phyloP scores from a whole-genome alignment of 2,113 vertebrate species.

The Perccottus glenii region DNA sequence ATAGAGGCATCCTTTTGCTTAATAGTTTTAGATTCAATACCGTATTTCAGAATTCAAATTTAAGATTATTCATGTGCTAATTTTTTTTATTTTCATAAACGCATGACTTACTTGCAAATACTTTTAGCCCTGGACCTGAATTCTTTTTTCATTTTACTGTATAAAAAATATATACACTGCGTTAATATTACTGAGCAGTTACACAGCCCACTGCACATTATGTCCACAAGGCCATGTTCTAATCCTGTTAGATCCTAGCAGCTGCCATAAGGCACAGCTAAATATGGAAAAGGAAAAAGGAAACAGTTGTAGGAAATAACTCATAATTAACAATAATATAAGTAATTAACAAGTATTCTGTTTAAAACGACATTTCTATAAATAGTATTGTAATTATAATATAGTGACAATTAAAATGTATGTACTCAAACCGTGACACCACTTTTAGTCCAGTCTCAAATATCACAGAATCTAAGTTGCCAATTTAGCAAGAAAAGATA shows the following conservation, averaged over 20 bases:
- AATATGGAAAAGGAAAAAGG: constrained; percentile 17
- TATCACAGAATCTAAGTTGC: constrained; percentile 42
- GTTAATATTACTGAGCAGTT: too few species aligned
- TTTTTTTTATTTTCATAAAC: too few species aligned
- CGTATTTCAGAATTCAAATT: too few species aligned
- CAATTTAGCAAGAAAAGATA: too few species aligned
- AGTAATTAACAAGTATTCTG: constrained; percentile 42
- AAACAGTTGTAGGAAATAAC: constrained; percentile 39
- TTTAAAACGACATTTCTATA: constrained; percentile 34
- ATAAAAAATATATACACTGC: too few species aligned
- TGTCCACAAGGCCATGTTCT: not conserved
- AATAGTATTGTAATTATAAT: constrained; percentile 43
- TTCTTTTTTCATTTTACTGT: too few species aligned
- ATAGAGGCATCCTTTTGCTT: too few species aligned
- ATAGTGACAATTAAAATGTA: constrained; percentile 30
- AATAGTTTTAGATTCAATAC: too few species aligned
- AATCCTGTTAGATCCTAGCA: not conserved
- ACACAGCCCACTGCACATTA: not conserved
- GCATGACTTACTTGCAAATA: too few species aligned
- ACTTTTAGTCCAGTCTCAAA: constrained; percentile 37
- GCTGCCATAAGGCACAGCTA: constrained; percentile 6
- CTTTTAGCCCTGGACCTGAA: too few species aligned
- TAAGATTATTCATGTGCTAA: too few species aligned
- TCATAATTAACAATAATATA: constrained; percentile 38
- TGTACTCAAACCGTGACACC: constrained; percentile 15